Base-by-base conservation (phyloP, 1,140 invertebrate species). In the Halictus rubicundus region DNA sequence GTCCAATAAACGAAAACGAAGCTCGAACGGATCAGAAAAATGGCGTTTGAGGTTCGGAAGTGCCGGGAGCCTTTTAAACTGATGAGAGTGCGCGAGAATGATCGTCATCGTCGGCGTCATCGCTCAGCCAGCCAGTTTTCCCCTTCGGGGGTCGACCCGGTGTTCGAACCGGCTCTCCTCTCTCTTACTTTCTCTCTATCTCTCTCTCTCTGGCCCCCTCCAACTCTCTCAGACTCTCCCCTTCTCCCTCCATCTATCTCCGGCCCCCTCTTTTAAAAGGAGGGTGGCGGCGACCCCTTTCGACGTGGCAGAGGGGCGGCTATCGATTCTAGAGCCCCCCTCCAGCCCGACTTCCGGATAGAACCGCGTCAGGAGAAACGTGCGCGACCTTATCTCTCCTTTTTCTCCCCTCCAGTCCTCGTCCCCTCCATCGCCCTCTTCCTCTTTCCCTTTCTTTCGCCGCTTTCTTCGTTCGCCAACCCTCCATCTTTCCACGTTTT, bases 291-390 rank as follows among this genome's bases (percentile, higher is more conserved):
- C 87, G 88, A 88, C 85, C 88, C 87, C 85, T 89, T 88, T 84
- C 80, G 83, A 78, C 87, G 75, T 81, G 79, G 81, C 84, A 85
- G 85, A 78, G 88, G 90, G 88, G 88, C 80, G 86, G 84, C 87
- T 92, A 92, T 92, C 91, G 91, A 92, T 92, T 91, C 86, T 78
- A 72, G 46, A 75, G 64, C 76, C 72, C 80, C 80, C 78, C 82
- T 84, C 80, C 73, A 82, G 78, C 77, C 69, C 80, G 60, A 88
- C 88, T 91, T 92, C 86, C 88, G 89, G 83, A 89, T 89, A 87
- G 88, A 91, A 88, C 87, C 83, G 86, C 86, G 87, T 87, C 85
- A 87, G 84, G 82, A 87, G 86, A 89, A 84, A 70, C 72, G 80
- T 39, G 60, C 14, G 49, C 21, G 23, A 60, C 46, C 64, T 78